Base-by-base conservation (phyloP, 2,113 vertebrate genomes). In the Nycticryphes semicollaris region DNA sequence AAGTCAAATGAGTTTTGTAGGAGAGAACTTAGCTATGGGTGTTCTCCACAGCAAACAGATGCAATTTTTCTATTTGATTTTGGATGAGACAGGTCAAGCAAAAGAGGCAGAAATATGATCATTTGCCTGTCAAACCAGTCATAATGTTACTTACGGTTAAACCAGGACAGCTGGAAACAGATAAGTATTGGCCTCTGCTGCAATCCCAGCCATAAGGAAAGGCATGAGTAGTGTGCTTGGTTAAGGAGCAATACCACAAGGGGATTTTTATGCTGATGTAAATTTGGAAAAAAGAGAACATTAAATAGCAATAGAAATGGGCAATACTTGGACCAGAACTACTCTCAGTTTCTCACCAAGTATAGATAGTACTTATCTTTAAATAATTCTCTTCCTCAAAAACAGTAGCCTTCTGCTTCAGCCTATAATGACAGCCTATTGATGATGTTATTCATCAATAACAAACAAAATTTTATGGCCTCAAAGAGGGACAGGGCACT, bases 231-330 rank as follows among this genome's bases (percentile, higher is more conserved):
- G 35, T 84, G 81, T 87, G 41, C 57, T 56, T 76, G 39, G n/a
- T 95, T 84, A 95, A 93, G 96, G 94, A 94, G 54, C 69, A 76
- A 82, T 69, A 87, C 59, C 57, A 69, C 70, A 94, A 73, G 92
- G 92, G 96, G 84, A 94, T 95, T 97, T 97, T 93, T 78, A 73
- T 76, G 81, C 88, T 96, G 92, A 94, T 63, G 92, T 60, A 93
- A 95, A 79, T 86, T 80, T 89, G 87, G 92, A 73, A 89, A 96
- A 94, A 95, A 57, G 66, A 96, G 89, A 92, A 96, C 57, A 80
- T 28, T 74, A 53, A 87, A 73, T 30, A 84, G 41, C 30, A 82
- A 66, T 35, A 79, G 45, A 84, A 93, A 91, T 83, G n/a, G 86
- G 53, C 35, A 68, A 72, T 45, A 51, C 16, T 84, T 68, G 14